Percentiles rank a stretch among this genome's conserved stretches.
phyloP scores from a whole-genome alignment of 2,888 invertebrate species.

The Caenorhabditis sp. region DNA sequence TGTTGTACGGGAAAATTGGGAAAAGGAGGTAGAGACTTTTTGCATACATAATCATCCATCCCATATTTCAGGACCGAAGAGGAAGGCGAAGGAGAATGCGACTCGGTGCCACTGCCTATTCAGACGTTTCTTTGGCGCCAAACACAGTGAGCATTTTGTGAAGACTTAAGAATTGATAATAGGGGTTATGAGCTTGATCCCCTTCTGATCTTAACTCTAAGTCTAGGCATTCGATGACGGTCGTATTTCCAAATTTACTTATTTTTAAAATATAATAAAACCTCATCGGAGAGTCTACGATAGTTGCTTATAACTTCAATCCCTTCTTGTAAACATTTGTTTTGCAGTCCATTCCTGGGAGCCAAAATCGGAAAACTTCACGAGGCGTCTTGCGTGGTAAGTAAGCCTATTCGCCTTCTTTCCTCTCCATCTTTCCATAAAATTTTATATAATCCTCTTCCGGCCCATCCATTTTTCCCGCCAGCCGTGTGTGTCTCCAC shows the following conservation, averaged over 20 bases:
- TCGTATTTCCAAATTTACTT: too few species aligned
- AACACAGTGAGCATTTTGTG: conserved; percentile 87
- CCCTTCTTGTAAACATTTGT: conserved; percentile 12
- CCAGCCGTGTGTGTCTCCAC: not conserved
- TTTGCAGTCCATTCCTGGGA: conserved; percentile 93
- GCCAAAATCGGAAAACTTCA: conserved; percentile 96
- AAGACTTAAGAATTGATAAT: not conserved
- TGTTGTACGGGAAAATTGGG: conserved; percentile 11
- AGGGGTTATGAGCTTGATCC: too few species aligned
- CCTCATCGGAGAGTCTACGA: too few species aligned
- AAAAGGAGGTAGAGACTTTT: conserved; percentile 26
- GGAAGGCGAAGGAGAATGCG: conserved; percentile 85
- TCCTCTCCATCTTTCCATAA: conserved; percentile 49
- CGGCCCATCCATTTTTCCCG: not conserved
- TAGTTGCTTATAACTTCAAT: not conserved
- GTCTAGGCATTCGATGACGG: too few species aligned
- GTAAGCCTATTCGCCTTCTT: conserved; percentile 86
- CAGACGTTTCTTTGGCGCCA: conserved; percentile 98
- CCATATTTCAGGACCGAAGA: conserved; percentile 72
- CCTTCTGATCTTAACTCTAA: too few species aligned
- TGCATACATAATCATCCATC: conserved; percentile 43
- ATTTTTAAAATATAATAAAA: too few species aligned
- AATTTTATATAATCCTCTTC: conserved; percentile 47
- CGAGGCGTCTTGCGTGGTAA: conserved; percentile 97
- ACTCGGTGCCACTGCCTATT: conserved; percentile 94